Percentiles rank a stretch among this genome's conserved stretches.
Evolutionary conservation across 2,888 invertebrate species (phyloP).

Genomic region (Drosophila anomelani): DNA sequence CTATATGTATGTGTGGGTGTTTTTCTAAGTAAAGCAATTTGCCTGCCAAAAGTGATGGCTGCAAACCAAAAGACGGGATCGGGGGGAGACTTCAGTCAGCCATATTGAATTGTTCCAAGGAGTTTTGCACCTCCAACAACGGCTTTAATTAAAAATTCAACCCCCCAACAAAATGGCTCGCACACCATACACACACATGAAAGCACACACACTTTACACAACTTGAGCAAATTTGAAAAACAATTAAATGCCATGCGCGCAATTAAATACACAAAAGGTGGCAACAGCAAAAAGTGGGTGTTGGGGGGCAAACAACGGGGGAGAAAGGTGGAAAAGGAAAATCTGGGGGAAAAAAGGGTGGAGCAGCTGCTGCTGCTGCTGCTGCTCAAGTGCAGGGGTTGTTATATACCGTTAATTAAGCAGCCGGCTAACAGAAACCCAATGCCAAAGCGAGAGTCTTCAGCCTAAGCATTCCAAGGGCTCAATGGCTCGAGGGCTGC

Average conservation of each 20-base stretch:
- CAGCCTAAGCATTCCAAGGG: constrained; percentile 23
- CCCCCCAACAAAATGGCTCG: constrained; percentile 67
- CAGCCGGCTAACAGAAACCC: constrained; percentile 61
- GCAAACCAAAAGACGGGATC: neutral
- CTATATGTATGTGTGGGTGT: constrained; percentile 17
- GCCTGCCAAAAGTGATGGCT: constrained; percentile 56
- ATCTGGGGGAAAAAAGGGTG: constrained; percentile 22
- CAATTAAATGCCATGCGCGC: constrained; percentile 84
- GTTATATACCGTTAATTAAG: constrained; percentile 81
- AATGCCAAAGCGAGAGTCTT: constrained; percentile 32
- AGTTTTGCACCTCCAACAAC: constrained; percentile 65
- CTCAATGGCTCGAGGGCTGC: constrained; percentile 15
- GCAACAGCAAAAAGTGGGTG: constrained; percentile 65
- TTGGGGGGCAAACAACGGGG: neutral
- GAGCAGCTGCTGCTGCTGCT: constrained; percentile 39
- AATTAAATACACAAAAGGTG: constrained; percentile 83
- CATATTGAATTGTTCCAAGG: constrained; percentile 69
- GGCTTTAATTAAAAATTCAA: constrained; percentile 78
- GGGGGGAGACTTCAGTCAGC: constrained; percentile 58
- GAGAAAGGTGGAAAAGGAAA: neutral
- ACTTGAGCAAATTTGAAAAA: constrained; percentile 82
- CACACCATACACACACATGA: constrained; percentile 33
- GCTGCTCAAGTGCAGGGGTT: constrained; percentile 65
- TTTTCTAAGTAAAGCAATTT: constrained; percentile 65
- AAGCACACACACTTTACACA: constrained; percentile 70